Evolutionary conservation across 53 echinoderm and acorn worm genomes (phyloP).

Genomic region (Henricia sp.): DNA sequence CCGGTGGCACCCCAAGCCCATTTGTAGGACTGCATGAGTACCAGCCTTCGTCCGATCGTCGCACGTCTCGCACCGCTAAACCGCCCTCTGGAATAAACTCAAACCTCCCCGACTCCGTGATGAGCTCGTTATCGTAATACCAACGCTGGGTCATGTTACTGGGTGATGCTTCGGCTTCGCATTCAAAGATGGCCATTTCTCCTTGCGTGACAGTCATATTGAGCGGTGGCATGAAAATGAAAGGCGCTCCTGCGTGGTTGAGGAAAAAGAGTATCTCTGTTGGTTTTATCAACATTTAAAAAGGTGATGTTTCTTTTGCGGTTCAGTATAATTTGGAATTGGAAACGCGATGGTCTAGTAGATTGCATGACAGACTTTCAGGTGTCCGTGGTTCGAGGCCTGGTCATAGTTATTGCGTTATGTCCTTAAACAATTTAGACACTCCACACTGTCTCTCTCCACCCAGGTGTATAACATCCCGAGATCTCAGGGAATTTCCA

Average conservation of each 20-base stretch:
- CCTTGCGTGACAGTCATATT: slow-evolving; percentile 60
- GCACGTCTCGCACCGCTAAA: slow-evolving; percentile 52
- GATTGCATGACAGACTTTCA: no score
- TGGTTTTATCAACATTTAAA: not conserved
- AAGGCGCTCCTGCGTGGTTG: slow-evolving; percentile 74
- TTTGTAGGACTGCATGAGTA: slow-evolving; percentile 89
- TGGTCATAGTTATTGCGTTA: no score
- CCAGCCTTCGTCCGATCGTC: slow-evolving; percentile 68
- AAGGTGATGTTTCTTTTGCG: no score
- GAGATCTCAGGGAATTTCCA: no score
- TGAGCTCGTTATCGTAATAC: slow-evolving; percentile 59
- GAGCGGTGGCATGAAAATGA: slow-evolving; percentile 80
- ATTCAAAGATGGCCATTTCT: slow-evolving; percentile 70
- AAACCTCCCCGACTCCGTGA: slow-evolving; percentile 37
- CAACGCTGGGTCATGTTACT: slow-evolving; percentile 82
- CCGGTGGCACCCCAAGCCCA: slow-evolving; percentile 76
- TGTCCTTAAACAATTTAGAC: no score
- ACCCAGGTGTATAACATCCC: no score
- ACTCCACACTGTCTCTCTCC: no score
- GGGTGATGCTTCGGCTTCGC: slow-evolving; percentile 82
- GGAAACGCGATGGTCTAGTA: no score
- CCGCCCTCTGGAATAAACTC: slow-evolving; percentile 62
- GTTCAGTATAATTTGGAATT: no score
- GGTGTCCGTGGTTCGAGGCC: no score
- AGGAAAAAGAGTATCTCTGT: not conserved